Percentiles rank a stretch among this genome's conserved stretches.
Evolutionary conservation across 2,113 vertebrate genomes (phyloP).

Genomic region (Campylorhamphus procurvoides): DNA sequence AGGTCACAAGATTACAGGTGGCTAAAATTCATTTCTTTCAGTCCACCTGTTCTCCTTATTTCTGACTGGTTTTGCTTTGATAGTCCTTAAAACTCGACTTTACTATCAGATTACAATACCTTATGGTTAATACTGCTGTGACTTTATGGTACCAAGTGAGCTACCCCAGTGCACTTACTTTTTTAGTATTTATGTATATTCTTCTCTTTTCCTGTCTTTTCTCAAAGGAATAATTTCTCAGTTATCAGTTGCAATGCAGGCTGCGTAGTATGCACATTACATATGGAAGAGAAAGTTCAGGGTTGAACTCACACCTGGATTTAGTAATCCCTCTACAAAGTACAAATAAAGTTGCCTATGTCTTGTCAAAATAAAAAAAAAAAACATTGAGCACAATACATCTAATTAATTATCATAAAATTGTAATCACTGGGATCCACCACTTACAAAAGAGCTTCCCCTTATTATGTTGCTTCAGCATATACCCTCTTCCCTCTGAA

Average conservation of each 20-base stretch:
- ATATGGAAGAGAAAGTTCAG: not conserved
- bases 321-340: not conserved
- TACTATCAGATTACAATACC: not conserved
- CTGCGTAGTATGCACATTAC: not conserved
- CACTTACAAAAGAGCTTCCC: not conserved
- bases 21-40: not conserved
- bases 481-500: not conserved
- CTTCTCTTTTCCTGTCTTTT: not conserved
- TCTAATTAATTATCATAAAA: constrained; percentile 7
- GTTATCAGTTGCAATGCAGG: not conserved
- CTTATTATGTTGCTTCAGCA: not conserved
- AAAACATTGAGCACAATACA: not conserved
- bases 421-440: not conserved
- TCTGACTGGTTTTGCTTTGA: not conserved
- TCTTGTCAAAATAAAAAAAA: not conserved
- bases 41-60: not conserved
- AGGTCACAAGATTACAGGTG: not conserved
- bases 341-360: not conserved
- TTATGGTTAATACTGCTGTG: not conserved
- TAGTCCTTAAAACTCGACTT: not conserved
- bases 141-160: not conserved
- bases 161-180: not conserved
- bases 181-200: not conserved
- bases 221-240: not conserved
- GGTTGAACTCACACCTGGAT: not conserved